Percentiles rank a stretch among this genome's conserved stretches.
Evolutionary conservation across 2,888 invertebrate species (phyloP).

Genomic region (Cephus sareptanus): DNA sequence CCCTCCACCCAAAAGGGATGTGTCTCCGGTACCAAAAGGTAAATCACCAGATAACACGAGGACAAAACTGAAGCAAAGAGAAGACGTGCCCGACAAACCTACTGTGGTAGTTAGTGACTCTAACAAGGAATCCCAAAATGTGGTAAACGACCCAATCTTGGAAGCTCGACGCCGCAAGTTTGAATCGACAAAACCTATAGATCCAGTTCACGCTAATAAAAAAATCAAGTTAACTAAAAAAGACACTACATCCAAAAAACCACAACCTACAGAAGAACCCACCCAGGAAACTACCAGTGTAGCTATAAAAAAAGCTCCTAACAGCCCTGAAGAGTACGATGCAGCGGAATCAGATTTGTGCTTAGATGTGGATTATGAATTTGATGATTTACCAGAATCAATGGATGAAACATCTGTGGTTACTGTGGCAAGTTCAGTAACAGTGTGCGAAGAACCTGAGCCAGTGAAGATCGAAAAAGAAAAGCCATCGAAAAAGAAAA

Average conservation of each 20-base stretch:
- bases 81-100: constrained; percentile 18
- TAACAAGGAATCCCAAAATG: constrained; percentile 10
- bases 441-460: constrained; percentile 41
- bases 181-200: constrained; percentile 66
- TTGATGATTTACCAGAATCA: constrained; percentile 23
- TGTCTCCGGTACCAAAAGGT: constrained; percentile 30
- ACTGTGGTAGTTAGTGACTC: neutral
- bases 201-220: constrained; percentile 67
- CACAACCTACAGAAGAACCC: neutral
- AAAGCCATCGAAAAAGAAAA: constrained; percentile 59
- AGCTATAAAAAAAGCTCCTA: constrained; percentile 3
- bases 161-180: constrained; percentile 70
- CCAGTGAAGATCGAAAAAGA: constrained; percentile 56
- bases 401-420: constrained; percentile 29
- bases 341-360: constrained; percentile 30
- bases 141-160: constrained; percentile 64
- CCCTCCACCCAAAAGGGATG: constrained; percentile 3
- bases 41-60: constrained; percentile 27
- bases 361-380: constrained; percentile 37
- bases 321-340: constrained; percentile 25
- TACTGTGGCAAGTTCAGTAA: constrained; percentile 20
- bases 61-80: constrained; percentile 30
- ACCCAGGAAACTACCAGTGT: constrained; percentile 4
- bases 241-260: constrained; percentile 32
- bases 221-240: constrained; percentile 61